Evolutionary conservation across 2,888 invertebrate species (phyloP), one percentile per base, ranked within the genome.

Genomic region (Cryptus viduatorius): DNA sequence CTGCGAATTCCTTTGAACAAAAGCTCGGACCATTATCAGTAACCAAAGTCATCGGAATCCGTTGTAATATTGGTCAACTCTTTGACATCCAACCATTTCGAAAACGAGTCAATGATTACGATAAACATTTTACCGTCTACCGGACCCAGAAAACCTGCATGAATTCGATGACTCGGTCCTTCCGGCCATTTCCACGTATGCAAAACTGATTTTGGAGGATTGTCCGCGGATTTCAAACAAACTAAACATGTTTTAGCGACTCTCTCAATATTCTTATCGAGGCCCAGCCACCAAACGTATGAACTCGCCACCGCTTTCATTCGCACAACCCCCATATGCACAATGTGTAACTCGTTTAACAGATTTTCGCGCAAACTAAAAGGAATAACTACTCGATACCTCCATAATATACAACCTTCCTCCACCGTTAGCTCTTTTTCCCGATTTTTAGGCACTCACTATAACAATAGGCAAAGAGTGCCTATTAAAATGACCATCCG

Each of bases 171-270:
- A 31, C 81, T 86, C 8, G 87, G 87, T 0, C 84, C 84, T 0
- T 79, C 64, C 7, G 89, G 86, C 86, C 86, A 86, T n/a, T 85
- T 64, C 87, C 88, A 88, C 16, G 78, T n/a, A 71, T 87, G 79
- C 42, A 88, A 69, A 8, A 5, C n/a, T 0, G 82, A 67, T 50
- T 79, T 85, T 0, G 83, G 84, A 0, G 87, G 88, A 83, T 87
- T 87, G 10, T 64, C 56, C 7, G 75, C 81, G n/a, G 78, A 81
- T 61, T 84, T 67, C 3, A 86, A 14, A 29, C 89, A 88, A 1
- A 78, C 8, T 4, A 77, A n/a, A 48, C 88, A 89, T 0, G 81
- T 59, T 67, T 86, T 89, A 1, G 59, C 48, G 8, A 85, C 5
- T 10, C 72, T 68, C n/a, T 89, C 85, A 3, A 88, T 86, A 7